Percentiles rank a stretch among this genome's conserved stretches.
Conservation (phyloP, 2,113 vertebrate genomes). For the Ivindomyrus marchei region DNA sequence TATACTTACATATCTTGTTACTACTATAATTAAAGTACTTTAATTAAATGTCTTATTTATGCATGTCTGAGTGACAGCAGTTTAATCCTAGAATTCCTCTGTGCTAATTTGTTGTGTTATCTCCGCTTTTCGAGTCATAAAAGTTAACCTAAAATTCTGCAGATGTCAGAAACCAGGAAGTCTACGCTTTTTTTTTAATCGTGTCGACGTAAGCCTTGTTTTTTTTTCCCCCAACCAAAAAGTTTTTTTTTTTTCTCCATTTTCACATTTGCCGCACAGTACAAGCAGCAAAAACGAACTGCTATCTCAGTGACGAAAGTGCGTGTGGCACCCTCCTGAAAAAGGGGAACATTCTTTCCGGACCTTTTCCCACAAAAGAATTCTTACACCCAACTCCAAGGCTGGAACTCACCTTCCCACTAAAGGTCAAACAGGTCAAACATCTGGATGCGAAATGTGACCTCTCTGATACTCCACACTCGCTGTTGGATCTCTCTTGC, state of each 20-base stretch:
- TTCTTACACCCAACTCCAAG: slow-evolving; percentile 8
- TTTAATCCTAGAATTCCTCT: not conserved
- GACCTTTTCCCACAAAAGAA: not conserved
- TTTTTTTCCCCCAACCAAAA: not conserved
- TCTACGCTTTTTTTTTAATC: not conserved
- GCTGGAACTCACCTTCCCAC: slow-evolving; percentile 19
- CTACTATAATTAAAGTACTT: slow-evolving; percentile 5
- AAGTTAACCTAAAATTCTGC: not conserved
- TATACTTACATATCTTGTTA: not conserved
- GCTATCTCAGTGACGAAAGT: not conserved
- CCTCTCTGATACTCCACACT: slow-evolving; percentile 64
- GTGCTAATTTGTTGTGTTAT: not conserved
- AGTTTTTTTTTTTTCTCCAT: not conserved
- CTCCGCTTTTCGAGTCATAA: not conserved
- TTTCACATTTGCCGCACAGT: not conserved
- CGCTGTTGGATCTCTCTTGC: slow-evolving; percentile 52
- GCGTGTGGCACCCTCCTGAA: not conserved
- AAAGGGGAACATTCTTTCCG: not conserved
- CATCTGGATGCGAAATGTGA: slow-evolving; percentile 73
- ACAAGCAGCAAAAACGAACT: not conserved
- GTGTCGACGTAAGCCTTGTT: not conserved
- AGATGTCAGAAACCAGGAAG: not conserved
- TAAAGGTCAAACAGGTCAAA: slow-evolving; percentile 59
- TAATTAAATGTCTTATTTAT: slow-evolving; percentile 4
- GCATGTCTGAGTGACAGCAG: not conserved